Evolutionary conservation across 2,888 invertebrate species (phyloP), one percentile per base, ranked within the genome.

Genomic region (Nasonia oneida): DNA sequence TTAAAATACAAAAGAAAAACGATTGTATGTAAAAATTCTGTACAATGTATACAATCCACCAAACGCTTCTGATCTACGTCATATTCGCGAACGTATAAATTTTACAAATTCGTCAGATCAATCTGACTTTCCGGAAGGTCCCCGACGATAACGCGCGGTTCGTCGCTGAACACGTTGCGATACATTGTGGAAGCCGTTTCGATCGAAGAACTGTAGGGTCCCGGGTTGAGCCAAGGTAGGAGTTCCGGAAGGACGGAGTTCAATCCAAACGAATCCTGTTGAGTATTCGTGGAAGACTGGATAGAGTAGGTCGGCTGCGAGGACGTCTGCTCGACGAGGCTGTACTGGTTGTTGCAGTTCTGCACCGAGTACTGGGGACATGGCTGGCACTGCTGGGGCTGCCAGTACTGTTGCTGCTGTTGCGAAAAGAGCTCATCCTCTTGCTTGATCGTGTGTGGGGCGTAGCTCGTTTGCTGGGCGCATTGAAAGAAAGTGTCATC

Each of bases 71-170:
- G 12, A 10, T 8, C 42, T 10, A 1, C 14, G 3, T 67, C 53
- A 23, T 23, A n/a, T 8, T 23, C n/a, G 8, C 8, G 4, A n/a
- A 2, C 4, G 18, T 1, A n/a, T n/a, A 61, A 18, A 15, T 4
- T 6, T 18, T 61, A 83, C 42, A 83, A 71, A 42, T 77, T 57
- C 6, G 71, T 83, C 14, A 83, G 15, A 18, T 83, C 57, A 14
- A 77, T 10, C 33, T 71, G 70, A 33, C n/a, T 33, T 0, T 61
- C 83, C 18, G 57, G 3, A 29, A 33, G 29, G 33, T 37, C n/a
- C 12, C 77, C 57, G 53, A 81, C n/a, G 29, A 39, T 47, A 33
- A n/a, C 14, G 42, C 53, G 42, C n/a, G 33, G 6, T 8, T 42
- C 42, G 8, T 47, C 47, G 47, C 2, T 47, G 47, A 2, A 47